Conservation (phyloP, 1,140 invertebrate genomes). For the Drosophila pallidifrons region DNA sequence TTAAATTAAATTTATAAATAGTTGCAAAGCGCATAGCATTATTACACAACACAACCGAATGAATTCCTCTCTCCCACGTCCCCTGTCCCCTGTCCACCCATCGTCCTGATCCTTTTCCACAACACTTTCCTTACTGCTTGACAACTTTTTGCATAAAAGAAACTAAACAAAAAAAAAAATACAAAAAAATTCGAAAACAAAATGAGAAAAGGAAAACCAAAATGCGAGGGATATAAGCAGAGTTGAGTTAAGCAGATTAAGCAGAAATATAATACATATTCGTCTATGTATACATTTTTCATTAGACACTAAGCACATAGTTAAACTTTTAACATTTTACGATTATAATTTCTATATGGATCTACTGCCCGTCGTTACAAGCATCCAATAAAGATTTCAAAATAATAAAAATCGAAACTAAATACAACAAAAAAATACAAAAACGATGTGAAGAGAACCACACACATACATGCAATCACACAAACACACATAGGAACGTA, state of each 20-base stretch:
- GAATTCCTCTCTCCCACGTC: conserved; percentile 22
- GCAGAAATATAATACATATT: conserved; percentile 79
- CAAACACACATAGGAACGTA: conserved; percentile 9
- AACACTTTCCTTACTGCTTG: conserved; percentile 34
- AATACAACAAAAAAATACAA: conserved; percentile 4
- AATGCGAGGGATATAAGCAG: conserved; percentile 56
- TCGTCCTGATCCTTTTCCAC: background rate
- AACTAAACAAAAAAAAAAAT: conserved; percentile 39
- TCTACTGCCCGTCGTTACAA: conserved; percentile 84
- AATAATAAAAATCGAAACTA: conserved; percentile 33
- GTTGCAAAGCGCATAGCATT: conserved; percentile 77
- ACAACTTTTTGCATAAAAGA: conserved; percentile 52
- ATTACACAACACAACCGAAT: conserved; percentile 53
- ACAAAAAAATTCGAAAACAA: conserved; percentile 25
- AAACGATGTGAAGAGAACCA: conserved; percentile 31
- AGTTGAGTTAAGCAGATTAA: conserved; percentile 49
- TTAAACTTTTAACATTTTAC: conserved; percentile 85
- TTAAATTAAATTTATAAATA: conserved; percentile 83
- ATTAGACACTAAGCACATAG: conserved; percentile 84
- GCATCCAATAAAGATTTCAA: conserved; percentile 85
- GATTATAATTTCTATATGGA: conserved; percentile 84
- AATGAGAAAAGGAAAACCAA: conserved; percentile 49
- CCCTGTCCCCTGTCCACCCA: conserved; percentile 1
- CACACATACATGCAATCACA: conserved; percentile 20
- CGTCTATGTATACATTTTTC: conserved; percentile 85